These are phyloP conservation scores for Heliothis virescens DNA, from an alignment of 1,140 invertebrate genomes.

Conservation along the genomic window DNA sequence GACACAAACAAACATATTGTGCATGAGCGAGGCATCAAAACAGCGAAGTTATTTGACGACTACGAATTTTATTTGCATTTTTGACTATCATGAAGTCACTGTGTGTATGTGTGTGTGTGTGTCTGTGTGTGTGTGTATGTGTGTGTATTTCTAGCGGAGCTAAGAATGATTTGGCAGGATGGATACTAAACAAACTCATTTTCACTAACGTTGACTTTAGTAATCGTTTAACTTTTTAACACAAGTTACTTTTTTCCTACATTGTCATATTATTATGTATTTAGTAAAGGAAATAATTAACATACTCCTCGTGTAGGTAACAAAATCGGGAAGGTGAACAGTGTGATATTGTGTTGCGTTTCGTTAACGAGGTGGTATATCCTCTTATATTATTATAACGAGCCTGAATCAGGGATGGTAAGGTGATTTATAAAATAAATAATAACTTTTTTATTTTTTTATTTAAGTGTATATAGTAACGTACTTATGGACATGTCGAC, in stretches of 20 bases:
- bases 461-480: neutral
- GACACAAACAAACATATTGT: too few species aligned
- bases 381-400: conserved; percentile 32
- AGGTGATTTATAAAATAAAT: neutral
- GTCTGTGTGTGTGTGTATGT: too few species aligned
- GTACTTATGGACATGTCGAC: too few species aligned
- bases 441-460: neutral
- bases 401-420: neutral
- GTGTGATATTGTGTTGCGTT: conserved; percentile 32
- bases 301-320: conserved; percentile 11
- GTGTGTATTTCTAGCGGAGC: too few species aligned
- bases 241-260: neutral
- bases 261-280: neutral
- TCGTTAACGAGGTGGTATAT: conserved; percentile 28
- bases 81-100: too few species aligned
- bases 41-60: too few species aligned
- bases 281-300: conserved; percentile 23
- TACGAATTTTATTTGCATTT: too few species aligned
- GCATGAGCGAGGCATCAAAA: too few species aligned
- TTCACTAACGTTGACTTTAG: too few species aligned
- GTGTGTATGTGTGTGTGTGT: too few species aligned
- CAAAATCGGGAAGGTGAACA: conserved; percentile 28
- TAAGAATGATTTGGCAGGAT: too few species aligned
- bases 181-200: too few species aligned
- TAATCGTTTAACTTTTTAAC: neutral